Percentiles rank a stretch among this genome's conserved stretches.
Conservation (phyloP, 2,797 vertebrate species). For the Calcarius lapponicus region DNA sequence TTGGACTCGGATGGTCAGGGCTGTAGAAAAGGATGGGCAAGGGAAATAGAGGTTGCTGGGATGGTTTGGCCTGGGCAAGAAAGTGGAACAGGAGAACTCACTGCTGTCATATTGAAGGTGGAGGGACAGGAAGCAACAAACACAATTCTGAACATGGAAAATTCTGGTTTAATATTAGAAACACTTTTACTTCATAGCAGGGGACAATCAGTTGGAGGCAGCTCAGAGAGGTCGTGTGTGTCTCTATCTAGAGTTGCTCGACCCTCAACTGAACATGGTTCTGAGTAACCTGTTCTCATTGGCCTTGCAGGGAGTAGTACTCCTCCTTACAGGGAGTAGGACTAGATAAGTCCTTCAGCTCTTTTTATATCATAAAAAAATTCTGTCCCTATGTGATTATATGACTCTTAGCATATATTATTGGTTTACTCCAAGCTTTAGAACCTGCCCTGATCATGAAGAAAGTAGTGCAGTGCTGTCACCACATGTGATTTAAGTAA, state of each 20-base stretch:
- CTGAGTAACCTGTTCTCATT: not conserved
- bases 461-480: not conserved
- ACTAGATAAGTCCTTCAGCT: not conserved
- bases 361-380: not conserved
- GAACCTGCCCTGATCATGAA: not conserved
- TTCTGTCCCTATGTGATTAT: not conserved
- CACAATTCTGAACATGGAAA: not conserved
- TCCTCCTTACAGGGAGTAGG: fast-evolving
- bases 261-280: not conserved
- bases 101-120: not conserved
- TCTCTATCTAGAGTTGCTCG: not conserved
- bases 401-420: not conserved
- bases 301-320: fast-evolving
- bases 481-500: not conserved
- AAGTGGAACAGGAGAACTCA: not conserved
- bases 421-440: not conserved
- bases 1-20: not conserved
- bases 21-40: fast-evolving
- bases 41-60: not conserved
- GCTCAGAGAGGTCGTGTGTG: fast-evolving
- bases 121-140: not conserved
- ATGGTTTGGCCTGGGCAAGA: not conserved
- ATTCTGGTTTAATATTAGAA: not conserved
- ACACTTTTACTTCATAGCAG: not conserved
- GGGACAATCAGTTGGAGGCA: not conserved